phyloP scores from a whole-genome alignment of 1,140 invertebrate species.

The Ooceraea biroi region DNA sequence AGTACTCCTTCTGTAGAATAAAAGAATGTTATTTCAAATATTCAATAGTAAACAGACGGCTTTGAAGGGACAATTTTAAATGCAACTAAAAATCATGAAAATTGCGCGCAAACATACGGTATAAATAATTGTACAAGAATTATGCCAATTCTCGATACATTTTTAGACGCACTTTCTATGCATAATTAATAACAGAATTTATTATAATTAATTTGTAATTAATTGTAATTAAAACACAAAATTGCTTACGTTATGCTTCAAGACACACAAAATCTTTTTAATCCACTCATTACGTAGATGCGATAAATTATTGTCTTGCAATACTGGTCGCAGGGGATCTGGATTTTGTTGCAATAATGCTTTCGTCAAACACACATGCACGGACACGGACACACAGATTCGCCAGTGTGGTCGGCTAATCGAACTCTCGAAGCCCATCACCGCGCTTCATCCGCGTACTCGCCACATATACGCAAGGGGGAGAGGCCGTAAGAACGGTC shows the following conservation, averaged over 20 bases:
- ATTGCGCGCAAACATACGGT: background rate
- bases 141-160: no score
- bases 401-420: slow-evolving; percentile 28
- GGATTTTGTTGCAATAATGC: slow-evolving; percentile 4
- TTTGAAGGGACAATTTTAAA: background rate
- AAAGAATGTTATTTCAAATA: slow-evolving; percentile 80
- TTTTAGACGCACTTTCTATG: no score
- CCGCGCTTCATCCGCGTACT: slow-evolving; percentile 58
- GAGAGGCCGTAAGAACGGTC: slow-evolving; percentile 66
- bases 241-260: no score
- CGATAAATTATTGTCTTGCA: no score
- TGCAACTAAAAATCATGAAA: slow-evolving; percentile 3
- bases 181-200: no score
- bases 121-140: no score
- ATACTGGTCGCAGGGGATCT: background rate
- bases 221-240: no score
- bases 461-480: slow-evolving; percentile 49
- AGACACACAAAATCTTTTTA: no score
- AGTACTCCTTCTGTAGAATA: slow-evolving; percentile 74
- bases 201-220: no score
- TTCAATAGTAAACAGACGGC: slow-evolving; percentile 45
- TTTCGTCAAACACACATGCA: slow-evolving; percentile 13
- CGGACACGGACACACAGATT: no score
- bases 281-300: no score
- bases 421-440: slow-evolving; percentile 62